These are phyloP conservation scores for Propithecus coquereli DNA, from an alignment of 2,113 vertebrate species.

Conservation along the genomic window DNA sequence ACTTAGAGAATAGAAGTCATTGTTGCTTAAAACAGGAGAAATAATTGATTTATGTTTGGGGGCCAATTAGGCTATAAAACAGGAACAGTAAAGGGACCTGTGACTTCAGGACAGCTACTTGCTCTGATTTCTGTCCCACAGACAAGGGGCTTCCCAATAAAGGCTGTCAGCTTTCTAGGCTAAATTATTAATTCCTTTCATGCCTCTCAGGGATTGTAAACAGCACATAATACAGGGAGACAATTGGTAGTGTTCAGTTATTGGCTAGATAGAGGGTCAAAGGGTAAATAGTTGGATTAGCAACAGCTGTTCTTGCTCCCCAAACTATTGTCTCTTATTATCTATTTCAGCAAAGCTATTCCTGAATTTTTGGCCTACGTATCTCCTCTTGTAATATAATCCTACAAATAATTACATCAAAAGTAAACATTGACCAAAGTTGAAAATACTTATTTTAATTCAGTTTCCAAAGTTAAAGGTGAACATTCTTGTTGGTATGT, in stretches of 20 bases:
- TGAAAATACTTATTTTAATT: constrained; percentile 26
- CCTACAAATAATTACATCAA: constrained; percentile 12
- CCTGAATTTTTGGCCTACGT: constrained; percentile 46
- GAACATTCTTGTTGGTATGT: constrained; percentile 34
- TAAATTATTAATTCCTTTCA: constrained; percentile 89
- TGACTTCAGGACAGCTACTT: constrained; percentile 79
- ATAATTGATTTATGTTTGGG: constrained; percentile 91
- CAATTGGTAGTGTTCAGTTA: constrained; percentile 88
- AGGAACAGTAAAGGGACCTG: constrained; percentile 81
- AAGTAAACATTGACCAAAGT: constrained; percentile 14
- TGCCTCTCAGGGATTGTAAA: constrained; percentile 88
- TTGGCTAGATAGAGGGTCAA: constrained; percentile 87
- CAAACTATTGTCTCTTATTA: constrained; percentile 72
- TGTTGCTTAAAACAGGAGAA: constrained; percentile 89
- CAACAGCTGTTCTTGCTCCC: constrained; percentile 85
- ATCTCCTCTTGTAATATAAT: constrained; percentile 29
- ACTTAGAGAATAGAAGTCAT: constrained; percentile 88
- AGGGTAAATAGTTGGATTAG: constrained; percentile 86
- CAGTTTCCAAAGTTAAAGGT: constrained; percentile 28
- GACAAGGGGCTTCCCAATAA: constrained; percentile 82
- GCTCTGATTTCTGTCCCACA: constrained; percentile 80
- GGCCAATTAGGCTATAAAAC: constrained; percentile 93
- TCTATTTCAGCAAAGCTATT: constrained; percentile 45
- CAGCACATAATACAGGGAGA: constrained; percentile 84
- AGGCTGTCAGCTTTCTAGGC: constrained; percentile 82